phyloP scores from a whole-genome alignment of 2,113 vertebrate species.

The Recurvirostra avosetta region DNA sequence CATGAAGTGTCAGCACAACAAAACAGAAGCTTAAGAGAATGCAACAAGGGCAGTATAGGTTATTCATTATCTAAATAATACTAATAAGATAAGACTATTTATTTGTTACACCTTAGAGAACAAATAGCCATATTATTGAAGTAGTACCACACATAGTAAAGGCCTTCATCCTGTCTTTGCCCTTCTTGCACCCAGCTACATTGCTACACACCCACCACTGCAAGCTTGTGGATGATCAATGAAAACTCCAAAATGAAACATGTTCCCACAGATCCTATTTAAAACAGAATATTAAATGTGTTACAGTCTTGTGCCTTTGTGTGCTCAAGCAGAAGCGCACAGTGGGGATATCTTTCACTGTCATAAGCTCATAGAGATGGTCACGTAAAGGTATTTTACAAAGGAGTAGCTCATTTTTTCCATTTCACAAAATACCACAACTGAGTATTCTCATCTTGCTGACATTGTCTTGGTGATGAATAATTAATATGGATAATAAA shows the following conservation, averaged over 20 bases:
- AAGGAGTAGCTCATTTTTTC: background rate
- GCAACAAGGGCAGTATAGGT: background rate
- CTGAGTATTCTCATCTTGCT: background rate
- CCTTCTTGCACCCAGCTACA: fast-evolving
- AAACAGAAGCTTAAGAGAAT: background rate
- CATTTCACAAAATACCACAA: background rate
- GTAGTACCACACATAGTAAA: background rate
- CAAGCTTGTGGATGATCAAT: background rate
- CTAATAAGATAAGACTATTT: background rate
- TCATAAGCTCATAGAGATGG: background rate
- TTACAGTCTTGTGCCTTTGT: background rate
- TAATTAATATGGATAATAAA: background rate
- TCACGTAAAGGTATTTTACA: background rate
- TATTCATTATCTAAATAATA: background rate
- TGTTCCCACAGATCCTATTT: background rate
- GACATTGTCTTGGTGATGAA: background rate
- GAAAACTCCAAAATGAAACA: background rate
- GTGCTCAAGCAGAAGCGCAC: background rate
- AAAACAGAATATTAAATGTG: background rate
- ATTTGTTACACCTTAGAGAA: background rate
- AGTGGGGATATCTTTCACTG: background rate
- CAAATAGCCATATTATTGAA: background rate
- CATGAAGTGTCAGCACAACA: background rate
- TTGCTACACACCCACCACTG: fast-evolving
- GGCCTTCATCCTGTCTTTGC: background rate